Percentiles rank a stretch among this genome's conserved stretches.
Conservation (phyloP, 2,113 vertebrate species). For the Chrysochloris asiatica region DNA sequence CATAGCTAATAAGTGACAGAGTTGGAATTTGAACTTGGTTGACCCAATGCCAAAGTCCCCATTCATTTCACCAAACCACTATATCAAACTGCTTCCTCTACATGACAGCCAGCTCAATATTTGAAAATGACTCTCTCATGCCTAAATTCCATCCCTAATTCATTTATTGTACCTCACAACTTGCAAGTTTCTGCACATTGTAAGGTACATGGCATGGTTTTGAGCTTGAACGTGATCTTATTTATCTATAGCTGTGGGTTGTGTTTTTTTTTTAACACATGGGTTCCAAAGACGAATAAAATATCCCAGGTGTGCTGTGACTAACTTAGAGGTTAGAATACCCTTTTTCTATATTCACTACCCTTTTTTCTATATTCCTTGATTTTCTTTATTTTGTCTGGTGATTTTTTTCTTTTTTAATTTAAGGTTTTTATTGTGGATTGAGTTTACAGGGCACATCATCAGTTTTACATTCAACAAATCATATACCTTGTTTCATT, state of each 20-base stretch:
- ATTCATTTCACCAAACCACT: conserved; percentile 52
- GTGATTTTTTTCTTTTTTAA: too few species aligned
- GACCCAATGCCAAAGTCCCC: neutral
- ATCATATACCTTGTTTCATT: too few species aligned
- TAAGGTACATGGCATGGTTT: too few species aligned
- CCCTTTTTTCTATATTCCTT: neutral
- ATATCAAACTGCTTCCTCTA: neutral
- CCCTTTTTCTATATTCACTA: neutral
- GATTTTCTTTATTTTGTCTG: neutral
- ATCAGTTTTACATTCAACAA: too few species aligned
- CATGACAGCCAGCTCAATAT: neutral
- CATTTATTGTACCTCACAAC: neutral
- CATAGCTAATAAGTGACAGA: neutral
- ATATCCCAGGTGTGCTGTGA: neutral
- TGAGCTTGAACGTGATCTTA: neutral
- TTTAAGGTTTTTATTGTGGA: too few species aligned
- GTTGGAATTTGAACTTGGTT: conserved; percentile 31
- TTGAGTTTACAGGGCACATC: too few species aligned
- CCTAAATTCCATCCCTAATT: neutral
- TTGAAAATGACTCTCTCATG: neutral
- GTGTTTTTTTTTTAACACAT: conserved; percentile 44
- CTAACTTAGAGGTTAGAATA: neutral
- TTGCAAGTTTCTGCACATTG: neutral
- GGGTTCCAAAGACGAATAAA: conserved; percentile 48
- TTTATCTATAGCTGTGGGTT: conserved; percentile 25